A percentile compares a stretch with the other conserved stretches of the same genome.
phyloP scores from a whole-genome alignment of 1,140 invertebrate species.

The Cotesia glomerata region DNA sequence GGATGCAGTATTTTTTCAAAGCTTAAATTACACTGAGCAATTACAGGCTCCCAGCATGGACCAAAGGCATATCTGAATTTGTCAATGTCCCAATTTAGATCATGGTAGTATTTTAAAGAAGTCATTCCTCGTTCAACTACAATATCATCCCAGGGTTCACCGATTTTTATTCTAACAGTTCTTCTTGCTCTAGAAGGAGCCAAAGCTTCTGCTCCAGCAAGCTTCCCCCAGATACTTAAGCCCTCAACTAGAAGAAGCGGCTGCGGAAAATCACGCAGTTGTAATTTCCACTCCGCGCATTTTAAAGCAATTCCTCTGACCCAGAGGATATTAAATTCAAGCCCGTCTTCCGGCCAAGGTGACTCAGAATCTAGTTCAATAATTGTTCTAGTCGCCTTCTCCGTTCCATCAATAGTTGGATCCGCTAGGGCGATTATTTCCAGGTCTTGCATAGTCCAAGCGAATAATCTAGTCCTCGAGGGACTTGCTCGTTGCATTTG shows the following conservation, averaged over 20 bases:
- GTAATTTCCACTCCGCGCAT: slow-evolving; percentile 84
- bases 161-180: slow-evolving; percentile 74
- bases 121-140: slow-evolving; percentile 88
- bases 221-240: slow-evolving; percentile 85
- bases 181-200: slow-evolving; percentile 79
- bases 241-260: slow-evolving; percentile 84
- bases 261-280: slow-evolving; percentile 95
- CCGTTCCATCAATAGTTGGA: slow-evolving; percentile 81
- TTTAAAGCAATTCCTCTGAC: slow-evolving; percentile 83
- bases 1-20: slow-evolving; percentile 87
- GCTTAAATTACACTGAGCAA: slow-evolving; percentile 92
- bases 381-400: slow-evolving; percentile 77
- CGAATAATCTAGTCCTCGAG: slow-evolving; percentile 78
- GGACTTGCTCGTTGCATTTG: slow-evolving; percentile 77
- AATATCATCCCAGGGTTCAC: slow-evolving; percentile 76
- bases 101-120: slow-evolving; percentile 96
- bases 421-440: slow-evolving; percentile 88
- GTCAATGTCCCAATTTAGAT: slow-evolving; percentile 93
- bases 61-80: slow-evolving; percentile 93
- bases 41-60: slow-evolving; percentile 97
- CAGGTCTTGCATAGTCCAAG: slow-evolving; percentile 80
- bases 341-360: slow-evolving; percentile 88
- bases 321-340: slow-evolving; percentile 94
- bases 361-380: slow-evolving; percentile 81
- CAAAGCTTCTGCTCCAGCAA: slow-evolving; percentile 88